A percentile compares a stretch with the other conserved stretches of the same genome.
phyloP scores from a whole-genome alignment of 2,888 invertebrate genomes.

The Conistra vaccinii region DNA sequence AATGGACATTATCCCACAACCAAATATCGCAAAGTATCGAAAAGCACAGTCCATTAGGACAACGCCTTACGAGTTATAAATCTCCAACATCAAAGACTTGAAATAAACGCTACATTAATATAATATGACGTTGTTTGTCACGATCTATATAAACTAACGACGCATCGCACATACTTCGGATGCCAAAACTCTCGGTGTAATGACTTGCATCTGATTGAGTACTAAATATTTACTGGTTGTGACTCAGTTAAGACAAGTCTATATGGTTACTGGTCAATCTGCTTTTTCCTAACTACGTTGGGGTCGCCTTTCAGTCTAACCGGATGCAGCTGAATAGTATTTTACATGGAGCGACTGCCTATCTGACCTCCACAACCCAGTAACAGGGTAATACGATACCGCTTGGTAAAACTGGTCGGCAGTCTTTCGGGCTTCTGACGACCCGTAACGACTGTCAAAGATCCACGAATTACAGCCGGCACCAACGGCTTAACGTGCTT shows the following conservation, averaged over 20 bases:
- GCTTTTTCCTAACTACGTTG: no score
- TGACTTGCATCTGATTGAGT: conserved; percentile 20
- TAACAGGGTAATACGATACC: no score
- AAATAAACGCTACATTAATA: conserved; percentile 25
- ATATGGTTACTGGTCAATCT: no score
- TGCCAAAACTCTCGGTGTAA: conserved; percentile 35
- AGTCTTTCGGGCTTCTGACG: no score
- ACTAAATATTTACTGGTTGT: conserved; percentile 36
- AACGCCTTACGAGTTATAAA: conserved; percentile 15
- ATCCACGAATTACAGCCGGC: no score
- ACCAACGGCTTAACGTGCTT: no score
- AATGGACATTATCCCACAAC: neutral
- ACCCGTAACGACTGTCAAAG: no score
- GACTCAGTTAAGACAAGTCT: conserved; percentile 4
- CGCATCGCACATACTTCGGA: conserved; percentile 28
- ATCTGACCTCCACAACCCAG: no score
- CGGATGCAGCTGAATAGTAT: no score
- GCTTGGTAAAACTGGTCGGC: no score
- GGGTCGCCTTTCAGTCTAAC: no score
- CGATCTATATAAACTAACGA: conserved; percentile 20
- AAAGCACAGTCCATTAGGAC: conserved; percentile 9
- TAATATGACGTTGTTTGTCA: conserved; percentile 40
- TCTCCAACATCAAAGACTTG: conserved; percentile 33
- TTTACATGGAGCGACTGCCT: no score
- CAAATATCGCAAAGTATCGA: conserved; percentile 11